These are phyloP conservation scores for Poecilia gillii DNA, from an alignment of 2,797 vertebrate genomes.

Conservation along the genomic window DNA sequence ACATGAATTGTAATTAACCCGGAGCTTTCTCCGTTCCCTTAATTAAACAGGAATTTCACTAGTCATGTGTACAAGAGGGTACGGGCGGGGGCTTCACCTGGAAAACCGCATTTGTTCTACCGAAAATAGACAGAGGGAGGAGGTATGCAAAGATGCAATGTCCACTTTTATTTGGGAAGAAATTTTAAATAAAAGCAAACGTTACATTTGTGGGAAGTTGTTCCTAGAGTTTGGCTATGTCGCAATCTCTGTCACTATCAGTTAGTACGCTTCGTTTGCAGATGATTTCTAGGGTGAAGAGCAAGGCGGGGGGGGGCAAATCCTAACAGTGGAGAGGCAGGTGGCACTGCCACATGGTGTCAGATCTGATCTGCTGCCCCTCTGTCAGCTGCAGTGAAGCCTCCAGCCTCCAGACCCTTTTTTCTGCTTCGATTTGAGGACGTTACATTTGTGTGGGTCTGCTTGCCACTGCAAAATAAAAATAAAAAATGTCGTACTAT, in stretches of 20 bases:
- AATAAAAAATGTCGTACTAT: neutral
- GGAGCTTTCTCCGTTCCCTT: conserved; percentile 23
- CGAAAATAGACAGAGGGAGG: conserved; percentile 13
- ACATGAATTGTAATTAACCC: conserved; percentile 29
- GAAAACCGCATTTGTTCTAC: conserved; percentile 12
- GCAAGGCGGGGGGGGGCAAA: conserved; percentile 59
- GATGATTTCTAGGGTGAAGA: conserved; percentile 55
- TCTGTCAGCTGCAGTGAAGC: conserved; percentile 51
- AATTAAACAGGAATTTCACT: conserved; percentile 38
- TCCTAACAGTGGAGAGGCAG: conserved; percentile 70
- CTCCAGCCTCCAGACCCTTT: conserved; percentile 34
- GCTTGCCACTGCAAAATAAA: conserved; percentile 9
- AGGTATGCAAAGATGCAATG: neutral
- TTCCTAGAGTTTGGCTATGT: conserved; percentile 58
- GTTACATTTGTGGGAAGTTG: conserved; percentile 38
- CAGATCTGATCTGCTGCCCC: conserved; percentile 49
- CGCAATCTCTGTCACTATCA: conserved; percentile 64
- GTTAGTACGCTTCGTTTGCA: conserved; percentile 66
- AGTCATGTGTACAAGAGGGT: conserved; percentile 4
- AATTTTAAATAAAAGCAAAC: conserved; percentile 12
- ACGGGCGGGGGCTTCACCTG: conserved; percentile 1
- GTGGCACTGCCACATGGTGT: conserved; percentile 66
- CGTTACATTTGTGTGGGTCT: conserved; percentile 20
- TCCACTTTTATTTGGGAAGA: neutral
- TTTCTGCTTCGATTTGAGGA: conserved; percentile 42